Base-by-base conservation (phyloP, 2,113 vertebrate species). In the Alaudala cheleensis region DNA sequence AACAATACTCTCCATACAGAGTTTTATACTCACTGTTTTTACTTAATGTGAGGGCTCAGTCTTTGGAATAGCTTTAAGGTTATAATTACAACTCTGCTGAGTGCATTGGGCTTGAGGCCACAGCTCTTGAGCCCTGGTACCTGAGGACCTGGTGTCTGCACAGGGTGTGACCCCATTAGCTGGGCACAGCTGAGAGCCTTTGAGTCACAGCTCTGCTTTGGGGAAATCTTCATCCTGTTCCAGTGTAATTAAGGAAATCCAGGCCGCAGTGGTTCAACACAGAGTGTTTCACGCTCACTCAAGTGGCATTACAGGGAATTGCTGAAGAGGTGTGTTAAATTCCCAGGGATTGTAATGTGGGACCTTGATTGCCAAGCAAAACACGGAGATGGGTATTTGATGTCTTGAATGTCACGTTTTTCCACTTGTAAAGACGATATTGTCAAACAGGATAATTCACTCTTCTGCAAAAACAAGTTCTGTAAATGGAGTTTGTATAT, bases 161-260 rank as follows among this genome's bases (percentile, higher is more conserved):
- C 54, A 76, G 90, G 76, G 47, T 86, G 50, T 90, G 78, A 95
- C 92, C 93, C 91, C 95, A 93, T 97, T 96, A 97, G 72, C 54
- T 61, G 78, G 67, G 67, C 65, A 93, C 88, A 95, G 70, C 88
- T 53, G 71, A 91, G 66, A 20, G 56, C 56, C 5, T 83, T 77
- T 39, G 51, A 88, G 60, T 74, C 72, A 67, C 45, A 66, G 69
- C 40, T 3, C 5, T 3, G 21, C 93, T 92, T 62, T 81, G 51
- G 83, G 86, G 86, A 92, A 90, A 92, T 86, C 60, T 92, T 90
- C 17, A 40, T 78, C 81, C 91, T 53, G 74, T 58, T 95, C 85
- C 53, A 50, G 12, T 33, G 33, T 45, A 94, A 85, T 93, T 90
- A 93, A 95, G 54, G 81, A 90, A 91, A 87, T 91, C 76, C 76